Evolutionary conservation across 2,797 vertebrate genomes (phyloP), one percentile per base, ranked within the genome.

Genomic region (Chromobotia macracanthus): DNA sequence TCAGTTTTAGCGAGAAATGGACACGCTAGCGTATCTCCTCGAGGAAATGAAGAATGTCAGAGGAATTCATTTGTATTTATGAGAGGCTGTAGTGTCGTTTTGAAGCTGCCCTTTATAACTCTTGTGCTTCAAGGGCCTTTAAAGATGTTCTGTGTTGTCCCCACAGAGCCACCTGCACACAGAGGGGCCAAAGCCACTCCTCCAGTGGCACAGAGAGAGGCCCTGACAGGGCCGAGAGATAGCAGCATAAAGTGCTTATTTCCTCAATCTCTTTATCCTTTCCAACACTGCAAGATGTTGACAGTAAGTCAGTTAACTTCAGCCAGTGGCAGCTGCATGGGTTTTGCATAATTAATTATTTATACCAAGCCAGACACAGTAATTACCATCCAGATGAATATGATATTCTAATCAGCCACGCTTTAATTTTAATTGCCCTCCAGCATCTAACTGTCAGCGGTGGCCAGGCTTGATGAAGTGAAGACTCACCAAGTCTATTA

Each of bases 321-420:
- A 95, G 94, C 96, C 95, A 95, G 95, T 94, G 93, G 93, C 97
- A 98, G 97, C 96, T 98, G 96, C 94, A 93, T 94, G 94, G 95
- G 92, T 94, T 97, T 97, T 96, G 94, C 95, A 97, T 97, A 97
- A 98, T 98, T 98, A 97, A 98, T 99, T 97, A 98, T 97, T 97
- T 97, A 97, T 96, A 94, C 91, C 87, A 88, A 95, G 94, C 93
- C 95, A 97, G 96, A 96, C 95, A 95, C 94, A 94, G 95, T 96
- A 96, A 98, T 98, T 98, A 98, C 96, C 95, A 97, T 96, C 95
- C 95, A 97, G 96, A 97, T 96, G 96, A 97, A 97, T 95, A 96
- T 95, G 94, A 97, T 97, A 97, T 96, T 96, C 96, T 94, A 95
- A 97, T 97, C 96, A 95, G 95, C 94, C 96, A 95, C 90, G 89